phyloP scores from a whole-genome alignment of 2,113 vertebrate genomes.

The Eulacestoma nigropectus region DNA sequence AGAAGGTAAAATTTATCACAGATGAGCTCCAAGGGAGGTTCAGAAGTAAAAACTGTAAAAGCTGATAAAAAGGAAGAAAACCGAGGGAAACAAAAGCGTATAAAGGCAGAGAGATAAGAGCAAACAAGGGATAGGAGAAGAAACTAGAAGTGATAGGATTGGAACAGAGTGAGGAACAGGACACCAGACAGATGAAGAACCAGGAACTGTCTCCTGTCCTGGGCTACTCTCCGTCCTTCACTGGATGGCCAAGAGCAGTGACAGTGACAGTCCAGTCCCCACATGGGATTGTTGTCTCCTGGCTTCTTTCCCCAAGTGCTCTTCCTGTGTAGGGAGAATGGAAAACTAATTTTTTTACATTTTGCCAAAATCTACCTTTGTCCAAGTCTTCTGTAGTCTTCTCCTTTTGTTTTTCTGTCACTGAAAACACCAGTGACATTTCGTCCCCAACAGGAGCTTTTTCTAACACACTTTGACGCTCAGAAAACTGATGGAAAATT shows the following conservation, averaged over 20 bases:
- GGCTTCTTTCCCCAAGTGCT: background rate
- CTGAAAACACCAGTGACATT: background rate
- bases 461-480: background rate
- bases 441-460: background rate
- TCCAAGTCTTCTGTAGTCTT: background rate
- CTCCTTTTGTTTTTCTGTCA: background rate
- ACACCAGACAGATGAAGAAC: background rate
- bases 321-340: background rate
- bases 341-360: background rate
- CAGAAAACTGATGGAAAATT: slow-evolving; percentile 15
- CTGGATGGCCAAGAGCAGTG: background rate
- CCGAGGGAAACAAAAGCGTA: background rate
- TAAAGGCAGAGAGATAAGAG: background rate
- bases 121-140: background rate
- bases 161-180: background rate
- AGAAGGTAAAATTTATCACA: slow-evolving; percentile 22
- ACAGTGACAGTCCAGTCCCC: background rate
- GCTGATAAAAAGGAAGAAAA: background rate
- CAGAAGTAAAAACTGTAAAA: background rate
- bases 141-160: background rate
- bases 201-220: background rate
- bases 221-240: background rate
- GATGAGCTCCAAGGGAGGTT: background rate
- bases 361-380: background rate
- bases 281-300: background rate